Evolutionary conservation across 2,113 vertebrate species (phyloP), one percentile per base, ranked within the genome.

Genomic region (Phoenicopterus ruber): DNA sequence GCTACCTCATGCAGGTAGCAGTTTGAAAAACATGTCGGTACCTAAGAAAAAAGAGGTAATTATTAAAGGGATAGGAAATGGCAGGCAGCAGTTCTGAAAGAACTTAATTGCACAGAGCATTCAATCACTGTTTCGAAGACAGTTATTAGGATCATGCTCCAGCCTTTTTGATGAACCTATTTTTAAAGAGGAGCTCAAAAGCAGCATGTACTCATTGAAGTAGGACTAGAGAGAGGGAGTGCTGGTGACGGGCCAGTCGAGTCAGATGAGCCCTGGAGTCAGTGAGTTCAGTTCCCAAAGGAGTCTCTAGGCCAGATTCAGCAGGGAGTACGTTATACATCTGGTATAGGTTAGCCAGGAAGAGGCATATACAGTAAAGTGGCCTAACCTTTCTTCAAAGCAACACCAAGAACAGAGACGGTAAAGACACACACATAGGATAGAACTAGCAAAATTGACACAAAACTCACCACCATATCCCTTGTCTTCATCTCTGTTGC

Each of bases 1-100:
- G 65, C 80, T 84, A 73, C 83, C 65, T 95, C 67, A 87, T 6
- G 1, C 66, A 95, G 86, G 76, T 69, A 94, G 77, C 74, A 70
- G 72, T 95, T 82, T 58, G 74, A 82, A 95, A 96, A 92, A 84
- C 63, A 79, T 36, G 42, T n/a, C 50, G 80, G 18, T 94, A 88
- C 73, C 86, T 76, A 76, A 86, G 79, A 90, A 81, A 72, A 95
- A 71, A 18, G 61, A 82, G 72, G 61, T 57, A 94, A 74, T 92
- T 96, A 83, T 84, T 95, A 91, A 79, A 86, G 55, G 76, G 57
- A n/a, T 86, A 76, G 88, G 96, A 96, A 94, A 93, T 87, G 44
- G 44, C 69, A 97, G 61, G 69, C 77, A 84, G 91, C 86, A 85
- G 82, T 95, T 94, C 91, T 85, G 58, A 79, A 94, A 85, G 62